These are phyloP conservation scores for Exaiptasia diaphana DNA, from an alignment of 64 coral and sea anemone genomes.

Conservation along the genomic window DNA sequence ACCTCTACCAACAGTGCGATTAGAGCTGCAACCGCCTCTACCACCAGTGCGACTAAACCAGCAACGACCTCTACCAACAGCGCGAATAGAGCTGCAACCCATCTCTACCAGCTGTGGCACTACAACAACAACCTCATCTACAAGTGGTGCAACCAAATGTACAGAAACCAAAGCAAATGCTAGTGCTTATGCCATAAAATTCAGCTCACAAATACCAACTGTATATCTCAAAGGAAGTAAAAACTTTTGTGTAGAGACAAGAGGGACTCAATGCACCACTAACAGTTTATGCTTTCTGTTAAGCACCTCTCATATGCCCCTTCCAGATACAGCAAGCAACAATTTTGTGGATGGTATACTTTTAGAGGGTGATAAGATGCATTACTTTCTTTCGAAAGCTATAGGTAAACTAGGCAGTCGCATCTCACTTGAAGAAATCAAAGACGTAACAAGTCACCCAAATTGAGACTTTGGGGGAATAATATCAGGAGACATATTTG, in stretches of 20 bases:
- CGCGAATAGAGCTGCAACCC: not conserved
- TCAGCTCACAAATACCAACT: not conserved
- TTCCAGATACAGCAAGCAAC: not conserved
- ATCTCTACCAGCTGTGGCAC: not conserved
- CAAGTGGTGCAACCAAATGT: not conserved
- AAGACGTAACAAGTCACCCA: not conserved
- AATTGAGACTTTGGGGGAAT: not conserved
- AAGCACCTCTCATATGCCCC: not conserved
- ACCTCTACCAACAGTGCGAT: not conserved
- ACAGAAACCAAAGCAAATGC: not conserved
- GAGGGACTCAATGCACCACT: constrained; percentile 1
- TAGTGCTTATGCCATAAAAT: no score
- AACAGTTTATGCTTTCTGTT: constrained; percentile 1
- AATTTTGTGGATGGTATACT: not conserved
- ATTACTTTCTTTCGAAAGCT: not conserved
- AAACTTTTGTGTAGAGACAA: not conserved
- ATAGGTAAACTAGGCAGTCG: not conserved
- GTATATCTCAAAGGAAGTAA: not conserved
- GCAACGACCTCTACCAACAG: not conserved
- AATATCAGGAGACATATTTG: not conserved
- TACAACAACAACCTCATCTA: not conserved
- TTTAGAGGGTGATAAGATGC: not conserved
- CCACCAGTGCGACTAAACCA: not conserved
- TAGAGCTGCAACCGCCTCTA: not conserved
- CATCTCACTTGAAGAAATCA: not conserved